Percentiles rank a stretch among this genome's conserved stretches.
Evolutionary conservation across 2,113 vertebrate genomes (phyloP).

Genomic region (Natator depressus): DNA sequence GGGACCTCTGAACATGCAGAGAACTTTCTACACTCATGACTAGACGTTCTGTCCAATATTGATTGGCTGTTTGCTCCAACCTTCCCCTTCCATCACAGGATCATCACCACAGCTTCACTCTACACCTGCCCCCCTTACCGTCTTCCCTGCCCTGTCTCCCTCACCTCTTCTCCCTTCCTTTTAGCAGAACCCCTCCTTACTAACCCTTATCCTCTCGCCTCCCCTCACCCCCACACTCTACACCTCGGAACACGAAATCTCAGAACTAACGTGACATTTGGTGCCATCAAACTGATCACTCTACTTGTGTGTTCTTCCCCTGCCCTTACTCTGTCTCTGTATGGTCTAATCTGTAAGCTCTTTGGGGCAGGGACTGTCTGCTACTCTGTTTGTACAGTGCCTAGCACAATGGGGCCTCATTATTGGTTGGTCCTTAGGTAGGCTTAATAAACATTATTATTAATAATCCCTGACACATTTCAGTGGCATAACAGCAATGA

Average conservation of each 20-base stretch:
- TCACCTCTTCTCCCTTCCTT: not conserved
- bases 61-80: not conserved
- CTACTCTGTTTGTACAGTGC: not conserved
- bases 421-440: not conserved
- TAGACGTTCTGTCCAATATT: not conserved
- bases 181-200: not conserved
- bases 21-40: not conserved
- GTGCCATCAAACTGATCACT: no score
- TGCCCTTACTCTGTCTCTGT: no score
- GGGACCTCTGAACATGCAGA: not conserved
- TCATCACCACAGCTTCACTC: not conserved
- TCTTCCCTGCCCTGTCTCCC: not conserved
- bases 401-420: not conserved
- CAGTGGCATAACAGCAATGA: not conserved
- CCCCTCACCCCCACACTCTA: no score
- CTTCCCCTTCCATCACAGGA: not conserved
- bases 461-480: not conserved
- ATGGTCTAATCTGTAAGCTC: no score
- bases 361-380: not conserved
- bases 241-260: no score
- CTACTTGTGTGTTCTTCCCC: not conserved
- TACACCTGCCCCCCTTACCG: not conserved
- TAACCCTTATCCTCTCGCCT: not conserved
- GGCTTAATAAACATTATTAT: not conserved
- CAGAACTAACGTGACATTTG: no score